Percentiles rank a stretch among this genome's conserved stretches.
These are phyloP conservation scores for Drosophila littoralis DNA, from an alignment of 1,140 invertebrate genomes.

Conservation along the genomic window DNA sequence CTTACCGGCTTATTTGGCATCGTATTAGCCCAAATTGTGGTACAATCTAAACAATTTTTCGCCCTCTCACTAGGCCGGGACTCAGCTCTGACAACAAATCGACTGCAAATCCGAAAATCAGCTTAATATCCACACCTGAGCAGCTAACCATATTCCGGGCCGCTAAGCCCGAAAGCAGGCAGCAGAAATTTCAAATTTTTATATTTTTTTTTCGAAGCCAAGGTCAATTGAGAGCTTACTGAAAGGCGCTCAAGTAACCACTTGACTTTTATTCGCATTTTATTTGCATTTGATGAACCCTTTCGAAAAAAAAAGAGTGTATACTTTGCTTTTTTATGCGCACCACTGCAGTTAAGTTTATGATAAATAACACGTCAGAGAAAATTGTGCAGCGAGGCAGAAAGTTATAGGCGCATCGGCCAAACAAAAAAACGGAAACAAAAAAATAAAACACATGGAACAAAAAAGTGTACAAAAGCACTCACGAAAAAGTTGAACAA, in stretches of 20 bases:
- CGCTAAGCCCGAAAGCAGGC: constrained; percentile 34
- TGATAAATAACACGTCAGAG: constrained; percentile 46
- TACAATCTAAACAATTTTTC: constrained; percentile 24
- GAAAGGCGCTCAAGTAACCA: constrained; percentile 1
- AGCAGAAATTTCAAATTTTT: not conserved
- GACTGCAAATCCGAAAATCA: constrained; percentile 30
- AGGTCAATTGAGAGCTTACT: constrained; percentile 43
- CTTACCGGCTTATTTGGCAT: constrained; percentile 1
- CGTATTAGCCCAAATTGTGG: constrained; percentile 14
- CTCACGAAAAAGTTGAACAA: not conserved
- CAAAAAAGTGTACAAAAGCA: not conserved
- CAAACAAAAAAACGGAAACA: constrained; percentile 18
- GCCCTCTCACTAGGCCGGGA: not conserved
- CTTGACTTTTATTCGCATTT: constrained; percentile 43
- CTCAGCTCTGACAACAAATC: constrained; percentile 15
- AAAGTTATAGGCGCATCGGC: constrained; percentile 53
- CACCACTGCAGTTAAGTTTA: constrained; percentile 46
- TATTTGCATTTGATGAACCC: constrained; percentile 37
- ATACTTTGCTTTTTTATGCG: constrained; percentile 42
- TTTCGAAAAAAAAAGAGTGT: constrained; percentile 26
- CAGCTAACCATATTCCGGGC: constrained; percentile 14
- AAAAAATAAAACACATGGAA: constrained; percentile 8
- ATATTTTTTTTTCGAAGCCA: constrained; percentile 2
- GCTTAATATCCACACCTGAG: constrained; percentile 49
- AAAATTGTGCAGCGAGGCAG: constrained; percentile 40